Evolutionary conservation across 2,888 invertebrate genomes (phyloP).

Genomic region (Drosophila kambysellisi): DNA sequence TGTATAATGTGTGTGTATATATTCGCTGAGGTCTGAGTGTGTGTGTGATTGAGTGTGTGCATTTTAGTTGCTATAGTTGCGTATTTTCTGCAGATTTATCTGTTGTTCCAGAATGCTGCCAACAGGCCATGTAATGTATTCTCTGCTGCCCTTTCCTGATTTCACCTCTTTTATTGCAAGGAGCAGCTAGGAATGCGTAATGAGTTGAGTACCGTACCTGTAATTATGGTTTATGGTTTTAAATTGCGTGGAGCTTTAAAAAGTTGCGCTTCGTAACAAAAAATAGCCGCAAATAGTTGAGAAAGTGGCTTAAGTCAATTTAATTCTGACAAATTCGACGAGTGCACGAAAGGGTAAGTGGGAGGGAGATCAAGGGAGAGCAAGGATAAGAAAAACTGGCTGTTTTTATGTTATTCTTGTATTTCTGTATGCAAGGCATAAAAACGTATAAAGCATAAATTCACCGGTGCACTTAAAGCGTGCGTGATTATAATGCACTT

Average conservation of each 20-base stretch:
- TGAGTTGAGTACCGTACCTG: slow-evolving; percentile 42
- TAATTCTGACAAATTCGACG: slow-evolving; percentile 76
- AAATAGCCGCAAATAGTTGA: slow-evolving; percentile 35
- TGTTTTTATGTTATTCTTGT: slow-evolving; percentile 28
- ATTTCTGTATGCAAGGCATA: slow-evolving; percentile 21
- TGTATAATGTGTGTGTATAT: neutral
- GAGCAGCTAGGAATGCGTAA: slow-evolving; percentile 9
- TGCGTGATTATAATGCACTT: slow-evolving; percentile 44
- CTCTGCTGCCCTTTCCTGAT: neutral
- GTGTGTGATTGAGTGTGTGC: slow-evolving; percentile 19
- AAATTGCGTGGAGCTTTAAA: slow-evolving; percentile 46
- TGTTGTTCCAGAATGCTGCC: slow-evolving; percentile 38
- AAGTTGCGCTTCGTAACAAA: slow-evolving; percentile 31
- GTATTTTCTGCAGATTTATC: slow-evolving; percentile 13
- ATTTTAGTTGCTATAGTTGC: slow-evolving; percentile 38
- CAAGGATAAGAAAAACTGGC: neutral
- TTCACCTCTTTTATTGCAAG: neutral
- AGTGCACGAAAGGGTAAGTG: slow-evolving; percentile 19
- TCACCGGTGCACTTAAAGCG: slow-evolving; percentile 46
- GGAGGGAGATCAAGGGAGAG: neutral
- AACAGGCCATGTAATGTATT: neutral
- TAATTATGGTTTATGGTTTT: slow-evolving; percentile 59
- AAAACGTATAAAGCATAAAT: slow-evolving; percentile 34
- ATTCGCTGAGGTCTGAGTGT: neutral
- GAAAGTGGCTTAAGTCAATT: slow-evolving; percentile 74